Percentiles rank a stretch among this genome's conserved stretches.
Conservation (phyloP, 2,113 vertebrate species). For the Nycticorax nycticorax region DNA sequence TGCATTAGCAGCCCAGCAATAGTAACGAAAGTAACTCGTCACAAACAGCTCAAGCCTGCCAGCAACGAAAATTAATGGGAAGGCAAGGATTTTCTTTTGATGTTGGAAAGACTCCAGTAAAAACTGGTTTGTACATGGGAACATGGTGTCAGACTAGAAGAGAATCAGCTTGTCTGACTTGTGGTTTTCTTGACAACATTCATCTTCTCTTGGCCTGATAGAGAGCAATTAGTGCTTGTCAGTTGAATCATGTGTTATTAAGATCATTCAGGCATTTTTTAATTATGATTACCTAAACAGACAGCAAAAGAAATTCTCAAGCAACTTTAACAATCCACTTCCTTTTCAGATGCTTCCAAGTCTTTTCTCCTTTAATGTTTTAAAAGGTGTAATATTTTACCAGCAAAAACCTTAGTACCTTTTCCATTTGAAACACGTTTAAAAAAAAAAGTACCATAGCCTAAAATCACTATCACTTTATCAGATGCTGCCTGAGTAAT, state of each 20-base stretch:
- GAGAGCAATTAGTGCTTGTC: slow-evolving; percentile 87
- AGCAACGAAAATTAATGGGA: slow-evolving; percentile 72
- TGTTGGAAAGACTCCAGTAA: slow-evolving; percentile 87
- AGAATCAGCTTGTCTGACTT: slow-evolving; percentile 90
- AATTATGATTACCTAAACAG: slow-evolving; percentile 84
- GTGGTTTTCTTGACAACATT: slow-evolving; percentile 90
- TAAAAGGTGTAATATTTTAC: slow-evolving; percentile 26
- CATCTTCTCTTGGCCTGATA: slow-evolving; percentile 86
- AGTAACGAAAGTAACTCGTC: slow-evolving; percentile 56
- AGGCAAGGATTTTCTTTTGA: slow-evolving; percentile 78
- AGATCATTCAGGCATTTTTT: slow-evolving; percentile 87
- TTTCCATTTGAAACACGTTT: neutral
- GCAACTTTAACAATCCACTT: slow-evolving; percentile 80
- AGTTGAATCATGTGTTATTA: slow-evolving; percentile 86
- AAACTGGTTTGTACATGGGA: slow-evolving; percentile 93
- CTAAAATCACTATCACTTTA: neutral
- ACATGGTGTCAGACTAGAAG: slow-evolving; percentile 87
- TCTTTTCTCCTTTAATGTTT: slow-evolving; percentile 46
- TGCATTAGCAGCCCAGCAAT: slow-evolving; percentile 27
- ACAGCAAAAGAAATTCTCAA: slow-evolving; percentile 78
- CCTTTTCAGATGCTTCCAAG: slow-evolving; percentile 74
- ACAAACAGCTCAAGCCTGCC: slow-evolving; percentile 72
- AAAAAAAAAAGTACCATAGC: neutral
- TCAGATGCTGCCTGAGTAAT: slow-evolving; percentile 1
- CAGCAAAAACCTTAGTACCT: slow-evolving; percentile 34